Percentiles rank a stretch among this genome's conserved stretches.
These are phyloP conservation scores for Vimba vimba DNA, from an alignment of 2,113 vertebrate species.

Conservation along the genomic window DNA sequence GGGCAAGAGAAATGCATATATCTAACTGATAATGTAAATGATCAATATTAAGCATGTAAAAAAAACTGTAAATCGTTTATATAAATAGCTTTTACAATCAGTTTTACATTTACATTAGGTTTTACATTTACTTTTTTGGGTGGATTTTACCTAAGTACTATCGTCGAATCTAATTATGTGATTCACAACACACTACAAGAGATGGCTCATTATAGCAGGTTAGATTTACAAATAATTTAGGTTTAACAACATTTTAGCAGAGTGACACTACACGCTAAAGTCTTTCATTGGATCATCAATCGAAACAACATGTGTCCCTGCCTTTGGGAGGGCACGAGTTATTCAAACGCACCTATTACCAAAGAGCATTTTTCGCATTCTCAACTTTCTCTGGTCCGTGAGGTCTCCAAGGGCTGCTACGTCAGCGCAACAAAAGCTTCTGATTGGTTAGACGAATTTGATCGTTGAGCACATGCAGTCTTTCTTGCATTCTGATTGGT, in stretches of 20 bases:
- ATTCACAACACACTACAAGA: not conserved
- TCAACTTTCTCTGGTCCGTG: conserved; percentile 51
- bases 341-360: conserved; percentile 77
- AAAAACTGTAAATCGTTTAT: no score
- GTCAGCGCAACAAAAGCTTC: accelerated
- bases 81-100: no score
- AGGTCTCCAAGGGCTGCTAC: not conserved
- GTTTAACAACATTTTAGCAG: not conserved
- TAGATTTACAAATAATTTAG: not conserved
- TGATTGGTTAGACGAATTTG: conserved; percentile 61
- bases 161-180: not conserved
- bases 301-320: not conserved
- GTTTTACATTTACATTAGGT: no score
- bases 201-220: not conserved
- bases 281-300: not conserved
- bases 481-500: conserved; percentile 66
- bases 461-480: conserved; percentile 17
- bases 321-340: conserved; percentile 61
- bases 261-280: not conserved
- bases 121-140: no score
- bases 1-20: not conserved
- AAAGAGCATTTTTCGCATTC: conserved; percentile 47
- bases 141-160: no score
- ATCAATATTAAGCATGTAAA: not conserved
- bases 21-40: not conserved